phyloP scores from a whole-genome alignment of 2,888 invertebrate genomes.

The Standfussiana lucernea region DNA sequence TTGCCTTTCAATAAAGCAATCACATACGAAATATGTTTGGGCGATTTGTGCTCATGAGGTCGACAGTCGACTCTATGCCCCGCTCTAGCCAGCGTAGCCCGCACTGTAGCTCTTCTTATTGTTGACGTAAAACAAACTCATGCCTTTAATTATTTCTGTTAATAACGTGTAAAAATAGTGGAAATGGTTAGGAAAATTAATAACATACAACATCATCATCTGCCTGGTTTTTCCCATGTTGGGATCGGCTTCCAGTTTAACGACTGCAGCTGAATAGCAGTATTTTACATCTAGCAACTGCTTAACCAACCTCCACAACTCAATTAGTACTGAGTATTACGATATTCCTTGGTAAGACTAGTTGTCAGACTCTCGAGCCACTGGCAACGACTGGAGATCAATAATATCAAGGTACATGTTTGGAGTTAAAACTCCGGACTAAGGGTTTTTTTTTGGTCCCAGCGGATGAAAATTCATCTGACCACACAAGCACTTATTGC shows the following conservation, averaged over 20 bases:
- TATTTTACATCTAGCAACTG: background rate
- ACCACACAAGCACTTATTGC: background rate
- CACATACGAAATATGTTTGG: conserved; percentile 39
- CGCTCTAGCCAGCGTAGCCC: conserved; percentile 36
- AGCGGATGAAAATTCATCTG: background rate
- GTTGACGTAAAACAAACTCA: conserved; percentile 36
- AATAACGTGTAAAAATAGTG: conserved; percentile 60
- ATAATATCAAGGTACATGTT: no score
- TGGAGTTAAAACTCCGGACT: background rate
- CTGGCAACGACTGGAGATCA: no score
- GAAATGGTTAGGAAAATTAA: conserved; percentile 60
- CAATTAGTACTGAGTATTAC: no score
- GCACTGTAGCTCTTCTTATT: conserved; percentile 47
- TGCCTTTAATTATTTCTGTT: conserved; percentile 47
- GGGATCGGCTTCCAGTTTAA: background rate
- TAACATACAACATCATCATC: conserved; percentile 34
- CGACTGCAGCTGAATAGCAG: background rate
- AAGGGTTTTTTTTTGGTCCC: background rate
- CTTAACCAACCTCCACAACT: background rate
- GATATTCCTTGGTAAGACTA: no score
- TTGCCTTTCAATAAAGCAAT: conserved; percentile 64
- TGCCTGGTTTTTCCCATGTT: background rate
- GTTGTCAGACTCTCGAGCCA: no score
- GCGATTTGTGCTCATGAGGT: conserved; percentile 65
- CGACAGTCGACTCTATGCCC: conserved; percentile 30